Evolutionary conservation across 2,113 vertebrate species (phyloP).

Genomic region (Bostrychus sinensis): DNA sequence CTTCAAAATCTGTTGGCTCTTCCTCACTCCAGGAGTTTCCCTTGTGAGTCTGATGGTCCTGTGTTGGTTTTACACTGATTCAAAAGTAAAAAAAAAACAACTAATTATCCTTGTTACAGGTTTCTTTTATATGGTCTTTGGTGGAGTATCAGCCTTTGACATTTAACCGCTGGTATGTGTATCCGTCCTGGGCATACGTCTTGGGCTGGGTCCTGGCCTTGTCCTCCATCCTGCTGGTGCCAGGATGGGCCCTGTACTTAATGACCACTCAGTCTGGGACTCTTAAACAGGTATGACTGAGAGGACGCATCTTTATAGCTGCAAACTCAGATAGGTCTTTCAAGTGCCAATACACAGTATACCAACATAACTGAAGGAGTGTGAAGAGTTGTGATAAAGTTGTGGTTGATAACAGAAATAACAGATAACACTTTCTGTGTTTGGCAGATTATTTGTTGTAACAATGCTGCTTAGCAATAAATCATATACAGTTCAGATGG

Average conservation of each 20-base stretch:
- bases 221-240: slow-evolving; percentile 71
- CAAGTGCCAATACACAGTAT: no score
- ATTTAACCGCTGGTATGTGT: slow-evolving; percentile 75
- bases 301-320: no score
- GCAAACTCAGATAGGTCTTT: no score
- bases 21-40: slow-evolving; percentile 70
- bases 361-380: no score
- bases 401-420: no score
- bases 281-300: slow-evolving; percentile 51
- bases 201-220: slow-evolving; percentile 68
- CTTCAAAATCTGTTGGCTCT: slow-evolving; percentile 80
- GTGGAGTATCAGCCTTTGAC: slow-evolving; percentile 71
- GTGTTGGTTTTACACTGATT: no score
- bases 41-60: slow-evolving; percentile 54
- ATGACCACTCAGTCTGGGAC: slow-evolving; percentile 53
- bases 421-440: no score
- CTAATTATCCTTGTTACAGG: slow-evolving; percentile 45
- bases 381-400: no score
- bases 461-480: no score
- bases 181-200: slow-evolving; percentile 68
- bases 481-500: no score
- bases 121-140: slow-evolving; percentile 66
- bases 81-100: no score
- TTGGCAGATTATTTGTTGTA: no score
- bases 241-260: slow-evolving; percentile 55